Conservation (phyloP, 2,888 invertebrate genomes). For the Eilema depressum region DNA sequence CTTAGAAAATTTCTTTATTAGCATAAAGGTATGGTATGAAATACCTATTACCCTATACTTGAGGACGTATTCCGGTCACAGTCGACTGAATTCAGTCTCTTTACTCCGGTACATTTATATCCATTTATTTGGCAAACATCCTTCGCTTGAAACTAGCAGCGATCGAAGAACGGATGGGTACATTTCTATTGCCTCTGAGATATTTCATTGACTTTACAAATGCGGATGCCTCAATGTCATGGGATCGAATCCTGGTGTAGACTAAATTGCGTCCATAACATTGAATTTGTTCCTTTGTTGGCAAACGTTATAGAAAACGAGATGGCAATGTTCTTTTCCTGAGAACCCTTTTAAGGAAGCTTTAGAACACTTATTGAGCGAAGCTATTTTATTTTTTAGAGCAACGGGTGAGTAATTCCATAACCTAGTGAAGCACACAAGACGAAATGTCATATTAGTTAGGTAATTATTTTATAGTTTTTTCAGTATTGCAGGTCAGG, state of each 20-base stretch:
- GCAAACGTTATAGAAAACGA: slow-evolving; percentile 26
- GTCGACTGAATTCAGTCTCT: slow-evolving; percentile 53
- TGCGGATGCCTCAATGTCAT: slow-evolving; percentile 62
- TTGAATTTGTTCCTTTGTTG: slow-evolving; percentile 43
- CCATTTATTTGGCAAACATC: slow-evolving; percentile 67
- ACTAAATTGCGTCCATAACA: slow-evolving; percentile 49
- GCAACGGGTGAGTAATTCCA: background rate
- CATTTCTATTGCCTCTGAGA: slow-evolving; percentile 69
- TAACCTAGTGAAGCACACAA: background rate
- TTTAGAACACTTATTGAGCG: background rate
- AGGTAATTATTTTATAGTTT: too few species aligned
- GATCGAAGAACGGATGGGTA: slow-evolving; percentile 64
- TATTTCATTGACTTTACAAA: slow-evolving; percentile 72
- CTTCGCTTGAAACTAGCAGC: slow-evolving; percentile 57
- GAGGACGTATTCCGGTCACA: slow-evolving; percentile 51
- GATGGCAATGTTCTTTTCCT: background rate
- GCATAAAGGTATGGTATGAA: background rate
- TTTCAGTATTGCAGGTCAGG: too few species aligned
- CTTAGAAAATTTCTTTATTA: background rate
- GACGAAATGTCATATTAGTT: too few species aligned
- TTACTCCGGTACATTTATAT: slow-evolving; percentile 66
- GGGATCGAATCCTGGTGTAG: slow-evolving; percentile 51
- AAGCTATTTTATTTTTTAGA: background rate
- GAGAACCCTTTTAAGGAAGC: background rate
- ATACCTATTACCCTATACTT: slow-evolving; percentile 40